Conservation (phyloP, 1,140 invertebrate genomes). For the Trichonephila inaurata region DNA sequence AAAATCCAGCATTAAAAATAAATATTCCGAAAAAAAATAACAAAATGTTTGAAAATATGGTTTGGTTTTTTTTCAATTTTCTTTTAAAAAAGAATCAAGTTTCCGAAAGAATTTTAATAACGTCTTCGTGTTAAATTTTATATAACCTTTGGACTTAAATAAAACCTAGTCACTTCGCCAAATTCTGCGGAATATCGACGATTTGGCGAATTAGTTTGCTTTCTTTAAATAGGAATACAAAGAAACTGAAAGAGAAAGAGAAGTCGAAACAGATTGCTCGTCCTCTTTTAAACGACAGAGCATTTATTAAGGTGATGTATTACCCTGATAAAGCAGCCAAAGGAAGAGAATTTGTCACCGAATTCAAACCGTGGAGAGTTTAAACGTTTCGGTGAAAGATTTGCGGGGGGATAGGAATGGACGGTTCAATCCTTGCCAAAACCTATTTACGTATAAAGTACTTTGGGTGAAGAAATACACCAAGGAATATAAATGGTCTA, state of each 20-base stretch:
- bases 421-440: not conserved
- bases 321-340: slow-evolving; percentile 33
- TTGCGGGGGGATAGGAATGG: not conserved
- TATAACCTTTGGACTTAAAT: not conserved
- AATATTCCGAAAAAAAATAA: too few species aligned
- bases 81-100: too few species aligned
- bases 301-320: slow-evolving; percentile 57
- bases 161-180: not conserved
- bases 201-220: slow-evolving; percentile 19
- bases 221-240: not conserved
- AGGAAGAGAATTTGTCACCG: slow-evolving; percentile 45
- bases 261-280: not conserved
- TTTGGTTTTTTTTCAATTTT: too few species aligned
- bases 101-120: too few species aligned
- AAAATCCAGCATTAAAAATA: too few species aligned
- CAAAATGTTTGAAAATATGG: too few species aligned
- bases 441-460: not conserved
- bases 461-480: not conserved
- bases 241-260: not conserved
- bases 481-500: not conserved
- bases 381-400: slow-evolving; percentile 46
- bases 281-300: slow-evolving; percentile 20
- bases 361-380: slow-evolving; percentile 25
- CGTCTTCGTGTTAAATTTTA: not conserved
- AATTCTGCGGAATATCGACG: not conserved